Evolutionary conservation across 2,113 vertebrate species (phyloP).

Genomic region (Pachycephala philippinensis): DNA sequence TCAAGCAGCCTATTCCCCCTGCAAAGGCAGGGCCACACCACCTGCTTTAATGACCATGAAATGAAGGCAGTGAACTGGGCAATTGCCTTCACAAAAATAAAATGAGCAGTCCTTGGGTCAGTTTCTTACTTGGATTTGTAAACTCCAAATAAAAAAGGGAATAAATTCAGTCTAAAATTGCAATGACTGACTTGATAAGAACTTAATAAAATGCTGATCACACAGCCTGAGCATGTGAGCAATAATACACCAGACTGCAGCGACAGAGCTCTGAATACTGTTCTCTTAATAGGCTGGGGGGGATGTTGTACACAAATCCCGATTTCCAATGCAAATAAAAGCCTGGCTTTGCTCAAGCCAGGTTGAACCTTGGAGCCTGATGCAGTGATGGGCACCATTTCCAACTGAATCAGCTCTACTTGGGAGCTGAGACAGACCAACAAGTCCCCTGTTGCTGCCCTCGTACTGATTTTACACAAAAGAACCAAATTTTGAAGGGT

Average conservation of each 20-base stretch:
- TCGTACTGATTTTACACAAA: neutral
- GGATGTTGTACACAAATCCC: neutral
- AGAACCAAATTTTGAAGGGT: neutral
- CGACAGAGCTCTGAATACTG: rapidly evolving
- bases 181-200: neutral
- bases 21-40: neutral
- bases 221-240: neutral
- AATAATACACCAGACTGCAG: neutral
- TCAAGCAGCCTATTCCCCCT: neutral
- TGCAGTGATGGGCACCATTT: neutral
- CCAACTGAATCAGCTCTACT: neutral
- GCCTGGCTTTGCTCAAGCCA: neutral
- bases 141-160: neutral
- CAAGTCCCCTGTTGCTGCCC: neutral
- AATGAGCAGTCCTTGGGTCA: neutral
- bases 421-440: neutral
- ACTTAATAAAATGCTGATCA: neutral
- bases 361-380: neutral
- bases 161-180: neutral
- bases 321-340: neutral
- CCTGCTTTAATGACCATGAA: neutral
- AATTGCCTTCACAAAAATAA: neutral
- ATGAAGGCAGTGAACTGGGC: neutral
- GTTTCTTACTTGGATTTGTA: neutral
- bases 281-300: neutral